Evolutionary conservation across 2,797 vertebrate species (phyloP).

Genomic region (Xenopus petersii): DNA sequence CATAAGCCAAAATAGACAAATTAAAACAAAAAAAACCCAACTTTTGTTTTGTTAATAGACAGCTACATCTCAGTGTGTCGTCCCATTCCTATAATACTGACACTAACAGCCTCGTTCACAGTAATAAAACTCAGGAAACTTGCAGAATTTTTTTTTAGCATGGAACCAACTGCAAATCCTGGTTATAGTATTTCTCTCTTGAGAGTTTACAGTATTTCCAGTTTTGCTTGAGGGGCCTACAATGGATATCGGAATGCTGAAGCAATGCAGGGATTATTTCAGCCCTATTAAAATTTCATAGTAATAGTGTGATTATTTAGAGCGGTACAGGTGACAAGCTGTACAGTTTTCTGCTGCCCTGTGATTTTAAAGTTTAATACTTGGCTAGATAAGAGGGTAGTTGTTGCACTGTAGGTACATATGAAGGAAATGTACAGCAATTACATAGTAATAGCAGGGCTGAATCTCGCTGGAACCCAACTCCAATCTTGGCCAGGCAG

Average conservation of each 20-base stretch:
- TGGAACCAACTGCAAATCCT: background rate
- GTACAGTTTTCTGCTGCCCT: background rate
- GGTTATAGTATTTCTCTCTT: background rate
- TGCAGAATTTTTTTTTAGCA: background rate
- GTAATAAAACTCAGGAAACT: constrained; percentile 5
- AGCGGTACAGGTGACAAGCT: background rate
- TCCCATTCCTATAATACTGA: too few species aligned
- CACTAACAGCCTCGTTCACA: background rate
- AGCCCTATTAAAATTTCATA: constrained; percentile 31
- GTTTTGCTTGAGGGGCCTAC: background rate
- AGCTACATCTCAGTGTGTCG: too few species aligned
- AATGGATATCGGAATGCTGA: constrained; percentile 9
- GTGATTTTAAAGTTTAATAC: background rate
- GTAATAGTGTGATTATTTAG: constrained; percentile 33
- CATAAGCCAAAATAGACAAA: too few species aligned
- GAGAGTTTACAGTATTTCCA: constrained; percentile 5
- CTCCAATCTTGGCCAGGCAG: too few species aligned
- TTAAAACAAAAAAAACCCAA: too few species aligned
- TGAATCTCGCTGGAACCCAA: too few species aligned
- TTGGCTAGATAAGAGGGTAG: background rate
- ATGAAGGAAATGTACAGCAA: too few species aligned
- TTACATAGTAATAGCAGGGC: too few species aligned
- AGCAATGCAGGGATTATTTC: constrained; percentile 27
- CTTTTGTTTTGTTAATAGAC: too few species aligned
- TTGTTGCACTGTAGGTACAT: too few species aligned